phyloP scores from a whole-genome alignment of 2,113 vertebrate genomes.

The Oncorhynchus tshawytscha region DNA sequence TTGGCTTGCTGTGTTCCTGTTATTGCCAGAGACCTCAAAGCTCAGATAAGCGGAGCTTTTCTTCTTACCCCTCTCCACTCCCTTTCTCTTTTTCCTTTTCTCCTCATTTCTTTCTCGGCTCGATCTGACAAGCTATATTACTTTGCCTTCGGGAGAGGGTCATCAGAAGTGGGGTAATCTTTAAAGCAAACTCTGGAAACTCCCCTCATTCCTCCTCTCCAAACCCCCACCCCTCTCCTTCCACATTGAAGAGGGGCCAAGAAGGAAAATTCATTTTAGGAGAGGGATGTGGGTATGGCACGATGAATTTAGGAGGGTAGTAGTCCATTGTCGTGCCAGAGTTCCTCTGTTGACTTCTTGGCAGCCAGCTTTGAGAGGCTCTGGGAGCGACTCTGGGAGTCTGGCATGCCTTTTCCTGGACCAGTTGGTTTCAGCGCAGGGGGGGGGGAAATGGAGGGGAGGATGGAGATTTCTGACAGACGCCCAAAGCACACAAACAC shows the following conservation, averaged over 20 bases:
- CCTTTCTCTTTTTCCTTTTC: slow-evolving; percentile 39
- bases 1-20: slow-evolving; percentile 38
- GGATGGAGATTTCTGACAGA: slow-evolving; percentile 43
- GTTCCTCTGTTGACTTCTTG: slow-evolving; percentile 51
- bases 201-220: slow-evolving; percentile 22
- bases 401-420: slow-evolving; percentile 61
- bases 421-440: slow-evolving; percentile 58
- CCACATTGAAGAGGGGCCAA: slow-evolving; percentile 11
- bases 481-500: slow-evolving; percentile 64
- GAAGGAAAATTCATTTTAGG: slow-evolving; percentile 35
- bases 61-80: slow-evolving; percentile 11
- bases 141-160: slow-evolving; percentile 47
- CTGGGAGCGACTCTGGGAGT: slow-evolving; percentile 37
- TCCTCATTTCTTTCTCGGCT: slow-evolving; percentile 48
- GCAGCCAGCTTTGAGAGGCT: slow-evolving; percentile 37
- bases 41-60: slow-evolving; percentile 25
- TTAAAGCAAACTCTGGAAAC: slow-evolving; percentile 60
- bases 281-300: slow-evolving; percentile 16
- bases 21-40: slow-evolving; percentile 27
- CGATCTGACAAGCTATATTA: slow-evolving; percentile 56
- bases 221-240: background rate
- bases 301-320: slow-evolving; percentile 9
- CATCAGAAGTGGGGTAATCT: slow-evolving; percentile 36
- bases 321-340: slow-evolving; percentile 43
- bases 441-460: background rate